Conservation (phyloP, 2,888 invertebrate genomes). For the Tenthredo livida region DNA sequence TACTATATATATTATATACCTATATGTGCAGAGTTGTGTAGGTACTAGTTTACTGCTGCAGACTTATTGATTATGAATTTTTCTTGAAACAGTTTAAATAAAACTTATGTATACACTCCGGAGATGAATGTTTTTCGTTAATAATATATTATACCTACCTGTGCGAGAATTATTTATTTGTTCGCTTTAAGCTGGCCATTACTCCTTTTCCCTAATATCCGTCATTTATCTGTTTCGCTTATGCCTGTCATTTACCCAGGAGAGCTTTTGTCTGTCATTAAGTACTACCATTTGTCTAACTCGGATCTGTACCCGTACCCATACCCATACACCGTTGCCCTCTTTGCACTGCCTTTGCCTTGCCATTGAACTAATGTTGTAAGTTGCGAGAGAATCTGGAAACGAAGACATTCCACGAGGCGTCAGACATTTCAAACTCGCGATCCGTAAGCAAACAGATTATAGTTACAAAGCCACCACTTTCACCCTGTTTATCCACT, state of each 20-base stretch:
- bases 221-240: constrained; percentile 48
- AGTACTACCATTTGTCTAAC: constrained; percentile 46
- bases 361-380: constrained; percentile 16
- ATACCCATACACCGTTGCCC: not conserved
- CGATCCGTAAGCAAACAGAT: constrained; percentile 41
- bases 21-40: not conserved
- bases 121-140: not conserved
- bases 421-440: constrained; percentile 34
- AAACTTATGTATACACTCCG: constrained; percentile 2
- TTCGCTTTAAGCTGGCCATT: constrained; percentile 35
- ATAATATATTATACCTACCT: constrained; percentile 23
- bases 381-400: constrained; percentile 41
- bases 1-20: not conserved
- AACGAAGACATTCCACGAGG: constrained; percentile 45
- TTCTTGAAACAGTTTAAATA: constrained; percentile 8
- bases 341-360: constrained; percentile 12
- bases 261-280: constrained; percentile 48
- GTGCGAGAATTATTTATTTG: constrained; percentile 42
- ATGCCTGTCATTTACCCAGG: constrained; percentile 47
- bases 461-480: constrained; percentile 25
- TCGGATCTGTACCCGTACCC: constrained; percentile 34
- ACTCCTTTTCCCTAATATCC: constrained; percentile 44
- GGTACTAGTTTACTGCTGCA: not conserved
- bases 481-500: constrained; percentile 40
- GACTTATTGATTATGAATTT: constrained; percentile 15